A percentile compares a stretch with the other conserved stretches of the same genome.
Conservation (phyloP, 2,888 invertebrate species). For the Melolontha melolontha region DNA sequence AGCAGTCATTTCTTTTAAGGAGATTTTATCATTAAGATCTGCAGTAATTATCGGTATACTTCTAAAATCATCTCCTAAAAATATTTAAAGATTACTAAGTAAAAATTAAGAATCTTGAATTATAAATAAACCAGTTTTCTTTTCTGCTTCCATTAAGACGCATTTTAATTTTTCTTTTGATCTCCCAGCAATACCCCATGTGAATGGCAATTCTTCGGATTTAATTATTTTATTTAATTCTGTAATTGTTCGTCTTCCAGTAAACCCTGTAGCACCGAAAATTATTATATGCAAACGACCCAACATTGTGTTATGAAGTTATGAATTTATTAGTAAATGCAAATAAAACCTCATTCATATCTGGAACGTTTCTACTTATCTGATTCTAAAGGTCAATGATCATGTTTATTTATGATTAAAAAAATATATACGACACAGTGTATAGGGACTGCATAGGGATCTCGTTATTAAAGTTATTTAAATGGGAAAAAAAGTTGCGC, state of each 20-base stretch:
- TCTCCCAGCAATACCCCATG: constrained; percentile 95
- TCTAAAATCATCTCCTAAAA: constrained; percentile 71
- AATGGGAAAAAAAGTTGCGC: too few relatives aligned
- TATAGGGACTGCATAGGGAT: too few relatives aligned
- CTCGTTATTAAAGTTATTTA: too few relatives aligned
- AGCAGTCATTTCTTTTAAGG: constrained; percentile 84
- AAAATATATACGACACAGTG: too few relatives aligned
- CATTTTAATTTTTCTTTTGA: constrained; percentile 64
- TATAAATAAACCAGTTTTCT: constrained; percentile 63
- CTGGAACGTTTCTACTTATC: too few relatives aligned
- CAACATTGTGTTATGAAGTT: constrained; percentile 50
- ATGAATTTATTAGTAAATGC: too few relatives aligned
- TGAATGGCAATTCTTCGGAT: constrained; percentile 67
- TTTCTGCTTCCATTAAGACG: constrained; percentile 57
- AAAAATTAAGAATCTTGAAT: not conserved
- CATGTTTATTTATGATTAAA: not conserved
- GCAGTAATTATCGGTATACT: constrained; percentile 80
- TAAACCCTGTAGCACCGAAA: constrained; percentile 95
- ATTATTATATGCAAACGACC: constrained; percentile 82
- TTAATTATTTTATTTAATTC: constrained; percentile 69
- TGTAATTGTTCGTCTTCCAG: constrained; percentile 86
- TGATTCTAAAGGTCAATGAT: not conserved
- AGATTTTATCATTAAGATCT: constrained; percentile 79
- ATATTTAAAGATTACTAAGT: not conserved
- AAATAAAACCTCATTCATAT: too few relatives aligned